Conservation (phyloP, 92 coral and sea anemone species). For the Epizoanthus scotinus region DNA sequence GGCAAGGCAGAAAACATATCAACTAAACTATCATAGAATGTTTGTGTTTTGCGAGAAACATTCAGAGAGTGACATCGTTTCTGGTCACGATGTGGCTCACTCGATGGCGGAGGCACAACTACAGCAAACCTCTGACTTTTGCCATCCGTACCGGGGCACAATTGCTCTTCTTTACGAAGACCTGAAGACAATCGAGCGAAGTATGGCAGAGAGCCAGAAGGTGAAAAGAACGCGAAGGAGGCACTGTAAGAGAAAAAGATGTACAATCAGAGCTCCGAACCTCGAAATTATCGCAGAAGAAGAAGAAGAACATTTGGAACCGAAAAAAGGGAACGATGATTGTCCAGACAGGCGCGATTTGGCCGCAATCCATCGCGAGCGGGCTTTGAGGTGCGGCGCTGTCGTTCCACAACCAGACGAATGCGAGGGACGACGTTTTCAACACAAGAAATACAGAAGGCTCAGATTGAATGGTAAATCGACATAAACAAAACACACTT, state of each 20-base stretch:
- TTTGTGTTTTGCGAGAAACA: conserved; percentile 10
- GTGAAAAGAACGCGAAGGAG: conserved; percentile 5
- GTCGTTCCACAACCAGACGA: background rate
- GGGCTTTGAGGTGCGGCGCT: conserved; percentile 28
- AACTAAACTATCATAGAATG: conserved; percentile 14
- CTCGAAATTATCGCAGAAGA: conserved; percentile 37
- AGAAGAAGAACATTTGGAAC: conserved; percentile 18
- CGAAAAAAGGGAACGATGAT: background rate
- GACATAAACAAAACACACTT: background rate
- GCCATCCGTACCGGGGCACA: conserved; percentile 5
- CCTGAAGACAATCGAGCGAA: conserved; percentile 31
- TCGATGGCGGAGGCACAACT: conserved; percentile 20
- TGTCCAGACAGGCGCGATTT: conserved; percentile 8
- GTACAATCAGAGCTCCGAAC: conserved; percentile 23
- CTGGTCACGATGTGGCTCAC: background rate
- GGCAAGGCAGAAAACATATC: background rate
- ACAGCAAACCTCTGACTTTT: conserved; percentile 25
- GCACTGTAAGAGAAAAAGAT: conserved; percentile 28
- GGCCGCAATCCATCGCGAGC: conserved; percentile 36
- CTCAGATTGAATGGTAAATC: conserved; percentile 17
- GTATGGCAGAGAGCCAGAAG: conserved; percentile 30
- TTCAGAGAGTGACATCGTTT: conserved; percentile 19
- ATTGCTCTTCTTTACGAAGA: conserved; percentile 23
- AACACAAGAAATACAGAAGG: conserved; percentile 29
- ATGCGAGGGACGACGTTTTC: conserved; percentile 32